Evolutionary conservation across 1,140 invertebrate genomes (phyloP), one percentile per base, ranked within the genome.

Genomic region (Monomorium pharaonis): DNA sequence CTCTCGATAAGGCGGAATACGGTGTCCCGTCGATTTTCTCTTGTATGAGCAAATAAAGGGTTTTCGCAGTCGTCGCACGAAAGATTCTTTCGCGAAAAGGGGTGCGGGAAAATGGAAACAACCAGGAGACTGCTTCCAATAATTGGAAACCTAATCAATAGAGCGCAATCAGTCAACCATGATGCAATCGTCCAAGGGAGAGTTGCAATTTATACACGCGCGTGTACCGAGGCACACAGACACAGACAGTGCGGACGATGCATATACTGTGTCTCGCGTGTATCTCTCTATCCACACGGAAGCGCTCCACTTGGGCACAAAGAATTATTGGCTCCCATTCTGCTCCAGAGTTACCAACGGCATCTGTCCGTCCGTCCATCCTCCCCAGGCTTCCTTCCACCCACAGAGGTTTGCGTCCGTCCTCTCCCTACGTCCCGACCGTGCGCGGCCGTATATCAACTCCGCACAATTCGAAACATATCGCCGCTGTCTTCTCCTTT

Each of bases 91-190:
- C n/a, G n/a, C n/a, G 47, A 49, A 84, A 77, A 77, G 47, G 37
- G 44, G 3, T 9, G 47, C 37, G 78, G 51, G 51, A 72, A 72
- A 81, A 62, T 77, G 33, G 49, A 84, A 84, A 49, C 44, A 24
- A 16, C 37, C 24, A n/a, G 18, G 88, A 89, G 88, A 89, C 89
- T 58, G 80, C 87, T 18, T 88, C 86, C 91, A 92, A 92, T 93
- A 92, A 93, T 93, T 94, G 92, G 91, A 93, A 93, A 92, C 86
- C 91, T 92, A 94, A 93, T 93, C 92, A 92, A 93, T 56, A 56
- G 75, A 58, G 27, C 27, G 84, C 78, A 83, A 89, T 90, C 86
- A 90, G 84, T 91, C 90, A 91, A 86, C 87, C 91, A 86, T 92
- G 88, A 89, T 83, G 83, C 65, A 58, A n/a, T 76, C 62, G 85